Conservation (phyloP, 2,888 invertebrate species). For the Lithophane semibrunnea region DNA sequence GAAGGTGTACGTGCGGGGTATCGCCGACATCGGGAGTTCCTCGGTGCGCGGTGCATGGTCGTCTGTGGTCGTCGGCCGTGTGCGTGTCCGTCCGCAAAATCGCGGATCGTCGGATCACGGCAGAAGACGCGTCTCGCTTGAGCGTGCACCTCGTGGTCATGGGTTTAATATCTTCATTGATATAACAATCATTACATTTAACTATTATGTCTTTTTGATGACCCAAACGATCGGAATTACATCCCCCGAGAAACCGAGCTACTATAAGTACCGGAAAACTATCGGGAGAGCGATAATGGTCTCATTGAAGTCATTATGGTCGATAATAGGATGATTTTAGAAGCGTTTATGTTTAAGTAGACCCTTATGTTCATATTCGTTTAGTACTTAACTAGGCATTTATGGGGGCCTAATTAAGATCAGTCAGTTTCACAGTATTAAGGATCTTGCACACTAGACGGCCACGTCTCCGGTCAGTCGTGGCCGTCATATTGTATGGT, state of each 20-base stretch:
- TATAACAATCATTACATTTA: conserved; percentile 42
- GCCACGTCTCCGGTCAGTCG: no score
- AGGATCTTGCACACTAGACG: no score
- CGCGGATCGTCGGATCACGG: no score
- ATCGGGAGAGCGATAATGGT: conserved; percentile 44
- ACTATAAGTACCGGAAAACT: conserved; percentile 57
- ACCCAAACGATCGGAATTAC: conserved; percentile 48
- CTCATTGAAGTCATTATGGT: conserved; percentile 36
- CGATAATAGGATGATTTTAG: conserved; percentile 30
- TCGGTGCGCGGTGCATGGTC: no score
- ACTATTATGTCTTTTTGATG: conserved; percentile 61
- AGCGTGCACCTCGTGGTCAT: no score
- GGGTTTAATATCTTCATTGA: conserved; percentile 21
- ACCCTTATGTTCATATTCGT: conserved; percentile 10
- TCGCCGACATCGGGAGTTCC: no score
- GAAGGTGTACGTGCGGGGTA: no score
- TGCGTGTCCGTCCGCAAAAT: no score
- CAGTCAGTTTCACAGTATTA: background rate
- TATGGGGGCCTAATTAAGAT: background rate
- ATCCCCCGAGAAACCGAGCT: conserved; percentile 27
- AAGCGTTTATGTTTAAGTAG: conserved; percentile 16
- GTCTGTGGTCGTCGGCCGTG: no score
- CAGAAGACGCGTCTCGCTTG: background rate
- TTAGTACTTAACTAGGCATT: conserved; percentile 17
- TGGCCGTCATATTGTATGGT: no score